These are phyloP conservation scores for Brachypalpus laphriformis DNA, from an alignment of 2,888 invertebrate species.

Conservation along the genomic window DNA sequence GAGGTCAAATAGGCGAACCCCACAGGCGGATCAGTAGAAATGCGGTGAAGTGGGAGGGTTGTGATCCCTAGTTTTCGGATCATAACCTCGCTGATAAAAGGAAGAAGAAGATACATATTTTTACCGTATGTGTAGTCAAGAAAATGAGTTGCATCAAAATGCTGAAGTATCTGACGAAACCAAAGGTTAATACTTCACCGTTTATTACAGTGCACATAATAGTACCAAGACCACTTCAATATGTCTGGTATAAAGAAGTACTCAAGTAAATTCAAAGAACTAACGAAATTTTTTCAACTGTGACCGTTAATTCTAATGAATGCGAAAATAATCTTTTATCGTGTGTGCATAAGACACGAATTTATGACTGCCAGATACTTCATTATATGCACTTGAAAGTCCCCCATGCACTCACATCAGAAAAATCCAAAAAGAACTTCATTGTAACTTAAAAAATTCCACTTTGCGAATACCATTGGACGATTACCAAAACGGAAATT, in stretches of 20 bases:
- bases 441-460: conserved; percentile 16
- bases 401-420: not conserved
- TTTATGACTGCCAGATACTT: conserved; percentile 61
- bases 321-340: conserved; percentile 36
- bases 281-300: not conserved
- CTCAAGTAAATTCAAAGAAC: not conserved
- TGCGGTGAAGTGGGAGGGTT: too few relatives aligned
- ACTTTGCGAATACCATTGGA: conserved; percentile 41
- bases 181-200: too few relatives aligned
- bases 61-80: too few relatives aligned
- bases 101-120: too few relatives aligned
- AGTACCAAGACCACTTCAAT: not conserved
- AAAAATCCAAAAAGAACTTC: conserved; percentile 6
- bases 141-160: too few relatives aligned
- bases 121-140: too few relatives aligned
- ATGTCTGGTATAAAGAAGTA: not conserved
- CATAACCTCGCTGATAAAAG: too few relatives aligned
- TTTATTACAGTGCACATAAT: too few relatives aligned
- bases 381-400: conserved; percentile 49
- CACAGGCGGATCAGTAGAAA: too few relatives aligned
- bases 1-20: too few relatives aligned
- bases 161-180: too few relatives aligned
- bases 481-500: conserved; percentile 71
- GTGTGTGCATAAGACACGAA: conserved; percentile 32
- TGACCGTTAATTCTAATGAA: conserved; percentile 18